These are phyloP conservation scores for Darevskia mixta DNA, from an alignment of 2,797 vertebrate species.

Conservation along the genomic window DNA sequence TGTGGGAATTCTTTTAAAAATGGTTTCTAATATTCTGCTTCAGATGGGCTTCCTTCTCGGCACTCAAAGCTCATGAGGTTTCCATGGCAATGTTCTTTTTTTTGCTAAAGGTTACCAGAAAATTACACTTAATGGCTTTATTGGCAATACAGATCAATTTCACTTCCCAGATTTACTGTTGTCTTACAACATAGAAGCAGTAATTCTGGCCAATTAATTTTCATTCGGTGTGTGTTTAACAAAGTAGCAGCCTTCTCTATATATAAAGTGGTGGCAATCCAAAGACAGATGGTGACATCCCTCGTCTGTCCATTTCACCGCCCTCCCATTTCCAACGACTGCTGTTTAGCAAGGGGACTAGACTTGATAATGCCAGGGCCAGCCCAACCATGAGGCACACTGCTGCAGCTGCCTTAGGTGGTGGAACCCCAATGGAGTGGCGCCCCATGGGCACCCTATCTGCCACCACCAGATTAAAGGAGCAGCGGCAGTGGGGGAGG, in stretches of 20 bases:
- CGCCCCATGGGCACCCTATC: too few relatives aligned
- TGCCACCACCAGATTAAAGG: too few relatives aligned
- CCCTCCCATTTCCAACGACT: too few relatives aligned
- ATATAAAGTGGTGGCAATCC: background rate
- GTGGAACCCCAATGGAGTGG: too few relatives aligned
- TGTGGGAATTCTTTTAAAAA: background rate
- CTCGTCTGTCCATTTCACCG: background rate
- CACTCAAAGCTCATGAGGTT: background rate
- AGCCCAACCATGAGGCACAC: too few relatives aligned
- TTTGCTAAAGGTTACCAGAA: conserved; percentile 40
- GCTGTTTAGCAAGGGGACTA: background rate
- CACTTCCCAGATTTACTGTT: conserved; percentile 24
- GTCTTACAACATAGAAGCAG: conserved; percentile 12
- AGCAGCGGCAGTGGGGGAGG: too few relatives aligned
- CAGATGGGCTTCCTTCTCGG: background rate
- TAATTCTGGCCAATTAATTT: conserved; percentile 41
- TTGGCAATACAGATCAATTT: conserved; percentile 49
- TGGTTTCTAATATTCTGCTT: conserved; percentile 7
- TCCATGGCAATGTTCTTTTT: conserved; percentile 37
- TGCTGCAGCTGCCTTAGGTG: too few relatives aligned
- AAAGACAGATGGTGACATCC: background rate
- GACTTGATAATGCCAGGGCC: background rate
- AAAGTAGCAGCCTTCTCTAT: background rate
- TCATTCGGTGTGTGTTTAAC: conserved; percentile 13
- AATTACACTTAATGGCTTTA: conserved; percentile 19